Conservation (phyloP, 2,797 vertebrate genomes). For the Holocentrus rufus region DNA sequence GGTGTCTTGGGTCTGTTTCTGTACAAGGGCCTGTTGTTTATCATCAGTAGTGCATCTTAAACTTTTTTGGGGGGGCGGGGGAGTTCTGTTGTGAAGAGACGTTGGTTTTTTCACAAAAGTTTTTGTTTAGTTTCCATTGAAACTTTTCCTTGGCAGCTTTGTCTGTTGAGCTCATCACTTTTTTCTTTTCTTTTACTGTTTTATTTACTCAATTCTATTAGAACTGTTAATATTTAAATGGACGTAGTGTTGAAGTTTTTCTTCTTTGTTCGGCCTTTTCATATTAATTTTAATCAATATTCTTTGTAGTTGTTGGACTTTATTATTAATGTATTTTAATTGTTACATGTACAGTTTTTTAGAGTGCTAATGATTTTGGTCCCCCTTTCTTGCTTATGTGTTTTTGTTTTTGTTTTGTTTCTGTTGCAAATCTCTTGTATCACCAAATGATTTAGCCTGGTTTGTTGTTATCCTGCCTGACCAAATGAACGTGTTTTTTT, state of each 20-base stretch:
- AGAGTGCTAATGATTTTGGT: constrained; percentile 16
- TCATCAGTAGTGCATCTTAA: neutral
- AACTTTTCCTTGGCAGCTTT: constrained; percentile 74
- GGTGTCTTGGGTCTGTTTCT: constrained; percentile 3
- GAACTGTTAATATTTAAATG: constrained; percentile 67
- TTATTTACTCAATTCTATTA: constrained; percentile 44
- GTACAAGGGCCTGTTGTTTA: neutral
- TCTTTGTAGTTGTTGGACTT: constrained; percentile 43
- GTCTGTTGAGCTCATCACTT: constrained; percentile 57
- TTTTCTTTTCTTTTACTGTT: constrained; percentile 34
- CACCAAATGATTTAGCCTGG: constrained; percentile 8
- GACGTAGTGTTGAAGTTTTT: constrained; percentile 32
- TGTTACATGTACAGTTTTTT: constrained; percentile 58
- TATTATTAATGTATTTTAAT: constrained; percentile 44
- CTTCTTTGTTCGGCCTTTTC: constrained; percentile 16
- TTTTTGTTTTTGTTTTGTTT: neutral
- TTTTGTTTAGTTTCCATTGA: constrained; percentile 75
- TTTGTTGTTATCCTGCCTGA: constrained; percentile 32
- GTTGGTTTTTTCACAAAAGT: constrained; percentile 36
- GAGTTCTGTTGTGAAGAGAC: constrained; percentile 56
- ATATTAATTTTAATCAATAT: constrained; percentile 30
- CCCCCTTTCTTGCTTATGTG: neutral
- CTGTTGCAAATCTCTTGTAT: constrained; percentile 14
- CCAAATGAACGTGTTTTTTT: constrained; percentile 54
- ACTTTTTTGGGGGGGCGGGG: neutral